These are phyloP conservation scores for Wasmannia auropunctata DNA, from an alignment of 1,140 invertebrate species.

Conservation along the genomic window DNA sequence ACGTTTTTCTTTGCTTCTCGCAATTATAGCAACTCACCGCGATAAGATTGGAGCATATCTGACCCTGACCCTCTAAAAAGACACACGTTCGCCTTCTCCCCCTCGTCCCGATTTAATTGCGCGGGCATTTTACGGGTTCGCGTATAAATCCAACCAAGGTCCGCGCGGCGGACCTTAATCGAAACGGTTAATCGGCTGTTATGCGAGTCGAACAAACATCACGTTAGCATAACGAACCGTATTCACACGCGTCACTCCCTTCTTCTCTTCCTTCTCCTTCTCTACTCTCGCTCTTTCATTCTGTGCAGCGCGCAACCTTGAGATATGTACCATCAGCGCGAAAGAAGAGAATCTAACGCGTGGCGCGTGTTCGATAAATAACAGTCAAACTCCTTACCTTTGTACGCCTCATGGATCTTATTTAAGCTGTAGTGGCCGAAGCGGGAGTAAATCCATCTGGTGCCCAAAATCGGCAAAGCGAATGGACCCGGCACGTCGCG, in stretches of 20 bases:
- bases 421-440: conserved; percentile 90
- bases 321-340: neutral
- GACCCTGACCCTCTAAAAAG: conserved; percentile 50
- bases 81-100: neutral
- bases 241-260: neutral
- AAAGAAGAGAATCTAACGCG: neutral
- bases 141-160: too few species aligned
- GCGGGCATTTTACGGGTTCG: neutral
- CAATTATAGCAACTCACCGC: conserved; percentile 23
- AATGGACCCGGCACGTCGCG: conserved; percentile 90
- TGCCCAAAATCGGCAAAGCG: conserved; percentile 91
- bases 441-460: conserved; percentile 90
- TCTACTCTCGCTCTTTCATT: neutral
- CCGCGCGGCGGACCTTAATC: too few species aligned
- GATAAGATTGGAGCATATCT: conserved; percentile 51
- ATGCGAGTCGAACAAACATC: neutral
- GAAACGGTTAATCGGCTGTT: conserved; percentile 8
- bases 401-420: conserved; percentile 92
- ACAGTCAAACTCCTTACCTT: conserved; percentile 86
- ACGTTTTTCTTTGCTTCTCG: neutral
- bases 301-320: conserved; percentile 9
- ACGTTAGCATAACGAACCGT: conserved; percentile 20
- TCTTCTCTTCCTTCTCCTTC: neutral
- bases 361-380: neutral
- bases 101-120: neutral